Evolutionary conservation across 1,140 invertebrate genomes (phyloP), one percentile per base, ranked within the genome.

Genomic region (Euglossa dilemma): DNA sequence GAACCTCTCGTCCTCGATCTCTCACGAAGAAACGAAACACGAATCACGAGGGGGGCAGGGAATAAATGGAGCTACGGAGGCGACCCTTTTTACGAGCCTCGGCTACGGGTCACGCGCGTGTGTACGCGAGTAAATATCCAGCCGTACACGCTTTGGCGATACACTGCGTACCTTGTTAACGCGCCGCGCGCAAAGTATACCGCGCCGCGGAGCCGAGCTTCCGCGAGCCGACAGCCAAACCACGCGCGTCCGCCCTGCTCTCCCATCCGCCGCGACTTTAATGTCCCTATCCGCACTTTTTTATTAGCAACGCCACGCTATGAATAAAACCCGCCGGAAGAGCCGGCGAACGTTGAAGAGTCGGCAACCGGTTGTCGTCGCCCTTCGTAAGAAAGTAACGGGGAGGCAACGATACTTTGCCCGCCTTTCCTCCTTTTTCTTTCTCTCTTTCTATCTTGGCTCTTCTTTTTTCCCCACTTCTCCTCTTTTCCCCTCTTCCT

Each of bases 131-230:
- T 81, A 86, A 80, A 52, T 66, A 85, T 67, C 56, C 47, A 36
- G 36, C 36, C 36, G 25, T 6, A 74, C 74, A 81, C 90, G 85
- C 90, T 91, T 91, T 85, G 85, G 74, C 91, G 83, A 90, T 89
- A 91, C 91, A 91, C 90, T 89, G 84, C 82, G 80, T 82, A 87
- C 73, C 86, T 90, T 89, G 90, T 92, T 91, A 92, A 87, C 83
- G 85, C 28, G 61, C 23, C 50, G 9, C 59, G 74, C 66, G 72
- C 71, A 77, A 83, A 77, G 57, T 63, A 63, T 47, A 25, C 28
- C 47, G 36, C 45, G 50, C 70, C 18, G 59, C 50, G 43, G 16
- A 36, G 80, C 18, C 25, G 47, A 18, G 25, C 57, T 76, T 83
- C 64, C 59, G 70, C 20, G 14, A 28, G 43, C 23, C 23, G 28